phyloP scores from a whole-genome alignment of 2,888 invertebrate species.

The Pemphredon lugubris region DNA sequence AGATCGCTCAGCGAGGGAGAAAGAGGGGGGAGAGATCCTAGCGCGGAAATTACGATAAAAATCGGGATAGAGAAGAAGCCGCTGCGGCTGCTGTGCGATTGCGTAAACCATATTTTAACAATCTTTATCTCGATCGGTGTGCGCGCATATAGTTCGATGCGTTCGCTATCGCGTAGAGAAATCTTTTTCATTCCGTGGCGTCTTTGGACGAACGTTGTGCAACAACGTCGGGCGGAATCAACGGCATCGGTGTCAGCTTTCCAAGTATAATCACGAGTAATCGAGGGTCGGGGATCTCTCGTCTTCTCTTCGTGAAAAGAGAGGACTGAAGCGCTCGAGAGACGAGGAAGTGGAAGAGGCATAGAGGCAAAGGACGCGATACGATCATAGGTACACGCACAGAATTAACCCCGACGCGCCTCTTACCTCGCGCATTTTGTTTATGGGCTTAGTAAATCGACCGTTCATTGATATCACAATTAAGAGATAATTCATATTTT shows the following conservation, averaged over 20 bases:
- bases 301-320: constrained; percentile 6
- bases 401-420: neutral
- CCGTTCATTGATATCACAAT: neutral
- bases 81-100: neutral
- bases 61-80: constrained; percentile 4
- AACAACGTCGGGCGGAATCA: constrained; percentile 3
- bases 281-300: constrained; percentile 22
- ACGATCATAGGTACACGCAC: neutral
- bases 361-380: neutral
- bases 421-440: too few relatives aligned
- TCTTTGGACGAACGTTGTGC: neutral
- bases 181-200: constrained; percentile 3
- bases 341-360: neutral
- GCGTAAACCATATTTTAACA: constrained; percentile 33
- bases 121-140: constrained; percentile 16
- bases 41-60: neutral
- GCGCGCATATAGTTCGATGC: neutral
- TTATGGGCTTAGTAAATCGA: neutral
- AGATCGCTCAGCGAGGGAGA: too few relatives aligned
- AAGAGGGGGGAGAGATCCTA: neutral
- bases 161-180: constrained; percentile 1
- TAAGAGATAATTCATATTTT: neutral
- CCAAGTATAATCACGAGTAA: constrained; percentile 20
- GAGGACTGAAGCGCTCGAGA: neutral
- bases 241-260: constrained; percentile 19